Evolutionary conservation across 2,113 vertebrate genomes (phyloP).

Genomic region (Gobio gobio): DNA sequence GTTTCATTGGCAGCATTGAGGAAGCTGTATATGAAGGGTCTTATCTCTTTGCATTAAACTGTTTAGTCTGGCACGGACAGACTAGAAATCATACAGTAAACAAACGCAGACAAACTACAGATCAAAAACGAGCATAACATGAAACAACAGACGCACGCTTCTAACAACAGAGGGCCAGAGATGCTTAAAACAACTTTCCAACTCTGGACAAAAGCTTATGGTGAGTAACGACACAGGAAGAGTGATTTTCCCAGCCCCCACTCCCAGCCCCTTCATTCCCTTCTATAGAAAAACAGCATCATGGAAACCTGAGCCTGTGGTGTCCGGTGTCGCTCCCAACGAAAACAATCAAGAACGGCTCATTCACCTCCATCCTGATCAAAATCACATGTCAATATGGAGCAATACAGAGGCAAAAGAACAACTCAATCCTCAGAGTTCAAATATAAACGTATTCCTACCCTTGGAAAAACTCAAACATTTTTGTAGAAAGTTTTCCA

Average conservation of each 20-base stretch:
- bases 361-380: slow-evolving; percentile 32
- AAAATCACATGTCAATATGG: neutral
- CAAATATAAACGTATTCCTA: neutral
- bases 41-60: neutral
- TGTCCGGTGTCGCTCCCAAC: slow-evolving; percentile 64
- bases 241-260: slow-evolving; percentile 39
- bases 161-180: neutral
- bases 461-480: neutral
- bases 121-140: neutral
- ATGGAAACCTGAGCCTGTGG: slow-evolving; percentile 63
- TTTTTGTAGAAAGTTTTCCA: neutral
- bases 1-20: neutral
- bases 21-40: neutral
- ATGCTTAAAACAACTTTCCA: neutral
- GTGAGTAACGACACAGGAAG: slow-evolving; percentile 21
- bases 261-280: slow-evolving; percentile 1
- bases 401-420: neutral
- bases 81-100: no score
- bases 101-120: neutral
- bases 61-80: neutral
- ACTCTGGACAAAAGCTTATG: slow-evolving; percentile 21
- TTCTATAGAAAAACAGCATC: slow-evolving; percentile 55
- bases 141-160: neutral
- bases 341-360: slow-evolving; percentile 49
- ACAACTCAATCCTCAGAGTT: neutral